phyloP scores from a whole-genome alignment of 2,797 vertebrate genomes.

The Anabas testudineus region DNA sequence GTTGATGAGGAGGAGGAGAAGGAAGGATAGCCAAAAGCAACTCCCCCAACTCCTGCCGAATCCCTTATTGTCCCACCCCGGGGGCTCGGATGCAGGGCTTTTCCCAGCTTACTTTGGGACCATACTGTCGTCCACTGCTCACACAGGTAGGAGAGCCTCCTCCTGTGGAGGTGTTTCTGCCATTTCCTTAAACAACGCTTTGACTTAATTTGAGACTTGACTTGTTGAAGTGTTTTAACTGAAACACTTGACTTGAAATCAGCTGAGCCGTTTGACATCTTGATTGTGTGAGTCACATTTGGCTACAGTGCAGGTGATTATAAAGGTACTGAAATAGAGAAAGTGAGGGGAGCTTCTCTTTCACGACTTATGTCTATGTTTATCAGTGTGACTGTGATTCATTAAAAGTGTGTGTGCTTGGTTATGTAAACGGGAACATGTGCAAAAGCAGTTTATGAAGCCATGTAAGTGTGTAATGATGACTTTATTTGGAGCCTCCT shows the following conservation, averaged over 20 bases:
- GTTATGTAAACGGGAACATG: constrained; percentile 7
- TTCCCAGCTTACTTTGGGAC: constrained; percentile 59
- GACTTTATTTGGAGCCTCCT: constrained; percentile 52
- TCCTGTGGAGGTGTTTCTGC: constrained; percentile 31
- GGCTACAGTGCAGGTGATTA: constrained; percentile 47
- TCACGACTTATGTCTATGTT: constrained; percentile 69
- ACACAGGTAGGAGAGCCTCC: constrained; percentile 73
- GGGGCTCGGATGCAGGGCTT: constrained; percentile 53
- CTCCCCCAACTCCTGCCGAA: constrained; percentile 50
- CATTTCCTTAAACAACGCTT: constrained; percentile 30
- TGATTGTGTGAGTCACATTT: constrained; percentile 34
- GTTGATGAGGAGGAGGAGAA: constrained; percentile 52
- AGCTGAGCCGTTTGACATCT: constrained; percentile 9
- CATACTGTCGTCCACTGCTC: constrained; percentile 32
- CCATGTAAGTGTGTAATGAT: constrained; percentile 56
- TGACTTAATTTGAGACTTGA: constrained; percentile 17
- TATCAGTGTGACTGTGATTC: constrained; percentile 52
- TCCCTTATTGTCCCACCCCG: constrained; percentile 33
- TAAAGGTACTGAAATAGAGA: constrained; percentile 63
- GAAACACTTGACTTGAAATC: constrained; percentile 19
- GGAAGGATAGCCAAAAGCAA: constrained; percentile 48
- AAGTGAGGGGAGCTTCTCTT: constrained; percentile 58
- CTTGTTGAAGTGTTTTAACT: constrained; percentile 24
- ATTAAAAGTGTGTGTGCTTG: constrained; percentile 16
- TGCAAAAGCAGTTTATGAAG: constrained; percentile 44